phyloP scores from a whole-genome alignment of 2,113 vertebrate genomes.

The Manacus vitellinus region DNA sequence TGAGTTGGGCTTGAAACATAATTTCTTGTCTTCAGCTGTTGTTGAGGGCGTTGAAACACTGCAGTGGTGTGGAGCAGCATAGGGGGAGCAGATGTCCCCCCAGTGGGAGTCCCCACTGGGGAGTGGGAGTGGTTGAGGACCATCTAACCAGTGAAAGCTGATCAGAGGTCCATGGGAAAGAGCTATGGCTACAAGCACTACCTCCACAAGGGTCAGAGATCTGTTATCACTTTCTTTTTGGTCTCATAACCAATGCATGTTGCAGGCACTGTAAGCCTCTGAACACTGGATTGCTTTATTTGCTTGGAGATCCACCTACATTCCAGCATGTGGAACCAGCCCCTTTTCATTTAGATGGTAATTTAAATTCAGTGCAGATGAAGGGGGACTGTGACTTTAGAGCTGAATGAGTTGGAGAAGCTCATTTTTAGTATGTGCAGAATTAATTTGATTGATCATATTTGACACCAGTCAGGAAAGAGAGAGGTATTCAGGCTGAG shows the following conservation, averaged over 20 bases:
- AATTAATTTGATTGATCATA: constrained; percentile 54
- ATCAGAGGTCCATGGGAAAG: too few species aligned
- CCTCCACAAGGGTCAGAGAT: too few species aligned
- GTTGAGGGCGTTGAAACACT: not conserved
- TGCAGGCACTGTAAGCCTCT: not conserved
- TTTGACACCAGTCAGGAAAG: constrained; percentile 40
- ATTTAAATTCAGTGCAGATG: not conserved
- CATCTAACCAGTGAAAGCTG: not conserved
- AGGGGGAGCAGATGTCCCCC: not conserved
- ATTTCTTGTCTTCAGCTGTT: not conserved
- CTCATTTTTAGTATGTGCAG: not conserved
- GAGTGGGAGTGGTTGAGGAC: fast-evolving
- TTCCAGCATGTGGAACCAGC: not conserved
- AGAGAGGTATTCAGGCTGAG: constrained; percentile 24
- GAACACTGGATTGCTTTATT: not conserved
- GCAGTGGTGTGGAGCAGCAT: not conserved
- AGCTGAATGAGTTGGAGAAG: constrained; percentile 15
- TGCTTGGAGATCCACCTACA: not conserved
- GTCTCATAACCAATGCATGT: fast-evolving
- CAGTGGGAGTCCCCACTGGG: not conserved
- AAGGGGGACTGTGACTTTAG: not conserved
- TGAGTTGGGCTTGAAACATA: not conserved
- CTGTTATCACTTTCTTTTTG: not conserved
- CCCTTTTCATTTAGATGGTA: not conserved
- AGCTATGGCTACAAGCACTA: not conserved